Evolutionary conservation across 2,888 invertebrate species (phyloP).

Genomic region (Iselma pallidipennis): DNA sequence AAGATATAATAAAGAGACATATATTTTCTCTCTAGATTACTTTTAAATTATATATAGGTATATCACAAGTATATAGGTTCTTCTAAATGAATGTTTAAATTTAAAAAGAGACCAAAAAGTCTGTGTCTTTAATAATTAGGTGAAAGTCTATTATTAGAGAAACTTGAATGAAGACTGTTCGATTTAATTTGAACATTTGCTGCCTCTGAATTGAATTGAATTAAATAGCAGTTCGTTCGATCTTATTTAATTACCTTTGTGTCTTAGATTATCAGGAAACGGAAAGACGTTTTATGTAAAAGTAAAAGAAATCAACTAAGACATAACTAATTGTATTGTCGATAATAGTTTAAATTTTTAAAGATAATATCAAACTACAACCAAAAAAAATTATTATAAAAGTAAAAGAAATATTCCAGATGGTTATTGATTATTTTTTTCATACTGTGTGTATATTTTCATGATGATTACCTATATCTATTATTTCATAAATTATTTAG

Average conservation of each 20-base stretch:
- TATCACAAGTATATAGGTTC: too few species aligned
- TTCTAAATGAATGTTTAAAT: not conserved
- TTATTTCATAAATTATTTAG: too few species aligned
- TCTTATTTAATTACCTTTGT: not conserved
- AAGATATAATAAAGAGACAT: slow-evolving; percentile 31
- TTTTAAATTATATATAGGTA: too few species aligned
- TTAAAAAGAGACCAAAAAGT: not conserved
- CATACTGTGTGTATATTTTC: not conserved
- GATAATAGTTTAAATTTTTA: not conserved
- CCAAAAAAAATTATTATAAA: too few species aligned
- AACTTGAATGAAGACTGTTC: too few species aligned
- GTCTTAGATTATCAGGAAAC: not conserved
- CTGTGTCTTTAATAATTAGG: not conserved
- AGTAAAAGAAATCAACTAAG: not conserved
- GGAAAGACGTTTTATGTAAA: not conserved
- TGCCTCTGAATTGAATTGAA: too few species aligned
- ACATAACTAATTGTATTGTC: not conserved
- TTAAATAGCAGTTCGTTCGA: too few species aligned
- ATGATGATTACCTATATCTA: not conserved
- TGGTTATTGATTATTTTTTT: too few species aligned
- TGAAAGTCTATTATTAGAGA: not conserved
- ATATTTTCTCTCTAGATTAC: slow-evolving; percentile 2
- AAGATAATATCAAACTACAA: too few species aligned
- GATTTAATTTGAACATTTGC: too few species aligned
- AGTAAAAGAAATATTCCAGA: too few species aligned